Percentiles rank a stretch among this genome's conserved stretches.
Evolutionary conservation across 2,797 vertebrate genomes (phyloP).

Genomic region (Thalassophryne amazonica): DNA sequence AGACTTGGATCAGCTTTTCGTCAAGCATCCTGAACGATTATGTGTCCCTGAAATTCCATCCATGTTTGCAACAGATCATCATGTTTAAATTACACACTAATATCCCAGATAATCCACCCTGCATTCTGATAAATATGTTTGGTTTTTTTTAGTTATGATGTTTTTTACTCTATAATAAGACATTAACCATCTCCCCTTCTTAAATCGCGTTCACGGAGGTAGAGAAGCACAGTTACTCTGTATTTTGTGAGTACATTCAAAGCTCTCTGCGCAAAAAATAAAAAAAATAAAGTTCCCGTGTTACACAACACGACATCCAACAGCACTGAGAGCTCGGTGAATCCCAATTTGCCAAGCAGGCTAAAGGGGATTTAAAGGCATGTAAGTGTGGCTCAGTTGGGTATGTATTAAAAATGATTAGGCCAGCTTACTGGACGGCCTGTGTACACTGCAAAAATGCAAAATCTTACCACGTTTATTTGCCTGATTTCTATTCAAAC

Average conservation of each 20-base stretch:
- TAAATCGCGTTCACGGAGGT: constrained; percentile 31
- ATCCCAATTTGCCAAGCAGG: constrained; percentile 51
- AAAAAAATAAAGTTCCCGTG: constrained; percentile 21
- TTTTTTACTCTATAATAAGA: constrained; percentile 23
- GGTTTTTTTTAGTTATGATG: constrained; percentile 15
- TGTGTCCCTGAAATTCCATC: constrained; percentile 31
- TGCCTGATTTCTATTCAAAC: too few relatives aligned
- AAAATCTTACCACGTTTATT: too few relatives aligned
- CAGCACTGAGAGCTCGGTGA: constrained; percentile 39
- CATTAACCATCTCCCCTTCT: constrained; percentile 11
- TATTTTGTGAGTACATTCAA: constrained; percentile 36
- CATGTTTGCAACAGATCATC: not conserved
- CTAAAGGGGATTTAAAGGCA: constrained; percentile 57
- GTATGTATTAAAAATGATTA: constrained; percentile 36
- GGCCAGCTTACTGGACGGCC: not conserved
- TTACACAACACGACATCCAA: constrained; percentile 56
- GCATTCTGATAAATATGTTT: constrained; percentile 21
- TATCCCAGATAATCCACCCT: constrained; percentile 23
- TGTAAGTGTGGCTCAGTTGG: constrained; percentile 55
- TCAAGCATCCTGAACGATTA: constrained; percentile 42
- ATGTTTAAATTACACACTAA: constrained; percentile 13
- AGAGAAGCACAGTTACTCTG: constrained; percentile 21
- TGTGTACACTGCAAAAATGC: too few relatives aligned
- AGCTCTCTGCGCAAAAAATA: constrained; percentile 21
- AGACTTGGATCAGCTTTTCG: constrained; percentile 22